Base-by-base conservation (phyloP, 2,888 invertebrate genomes). In the Philereme transversata region DNA sequence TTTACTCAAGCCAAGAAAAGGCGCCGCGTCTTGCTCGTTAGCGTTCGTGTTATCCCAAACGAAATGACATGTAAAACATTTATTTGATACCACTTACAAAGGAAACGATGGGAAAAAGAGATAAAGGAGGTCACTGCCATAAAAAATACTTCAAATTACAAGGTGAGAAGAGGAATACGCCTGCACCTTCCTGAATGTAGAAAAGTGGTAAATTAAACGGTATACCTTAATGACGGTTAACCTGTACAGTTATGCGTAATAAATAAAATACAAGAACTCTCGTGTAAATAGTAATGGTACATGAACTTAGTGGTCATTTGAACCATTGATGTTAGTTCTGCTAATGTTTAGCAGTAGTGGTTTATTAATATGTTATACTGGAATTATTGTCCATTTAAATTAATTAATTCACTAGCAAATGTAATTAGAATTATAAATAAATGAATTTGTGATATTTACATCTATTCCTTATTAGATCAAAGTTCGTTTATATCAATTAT, bases 311-410 rank as follows among this genome's bases (percentile, higher is more conserved):
- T 51, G 57, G 50, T 60, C 46, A 57, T 54, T 54, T 43, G 35
- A 40, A 54, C 57, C 49, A 61, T 58, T 48, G 53, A 55, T 60
- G 48, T 45, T 43, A 54, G 44, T 62, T 40, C 60, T 64, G 66
- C 64, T 65, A 68, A 66, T 62, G 64, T 66, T 63, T 63, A 67
- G 69, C 63, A 60, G 53, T 65, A 65, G 51, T 53, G 36, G 44
- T 47, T 49, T 53, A 47, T 46, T 57, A 59, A 63, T 38, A 47
- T 9, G 38, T 43, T 55, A 60, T 56, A 52, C 61, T 60, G 60
- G 33, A 50, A 50, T 53, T 51, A 48, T 60, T 57, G 62, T 55
- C 51, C 62, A 62, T 64, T 58, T 5, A 48, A 47, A 51, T 57
- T 61, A 50, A 48, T 56, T 5, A 60, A 50, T 49, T 62, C 11